Conservation (phyloP, 2,888 invertebrate species). For the Aplocera efformata region DNA sequence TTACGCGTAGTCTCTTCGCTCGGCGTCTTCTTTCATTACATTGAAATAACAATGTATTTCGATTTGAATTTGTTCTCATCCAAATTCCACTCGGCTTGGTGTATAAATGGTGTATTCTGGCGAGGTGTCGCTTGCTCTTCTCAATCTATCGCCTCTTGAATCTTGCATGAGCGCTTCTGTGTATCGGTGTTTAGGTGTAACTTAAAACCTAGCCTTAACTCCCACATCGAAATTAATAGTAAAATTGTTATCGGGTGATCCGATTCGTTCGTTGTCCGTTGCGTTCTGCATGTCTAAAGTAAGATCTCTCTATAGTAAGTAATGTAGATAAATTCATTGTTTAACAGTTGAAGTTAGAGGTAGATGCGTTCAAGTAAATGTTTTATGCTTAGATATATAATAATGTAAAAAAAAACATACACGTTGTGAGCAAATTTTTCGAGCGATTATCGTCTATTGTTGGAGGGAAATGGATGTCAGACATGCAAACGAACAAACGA, state of each 20-base stretch:
- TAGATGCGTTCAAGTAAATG: conserved; percentile 56
- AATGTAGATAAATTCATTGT: conserved; percentile 54
- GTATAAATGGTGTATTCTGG: conserved; percentile 23
- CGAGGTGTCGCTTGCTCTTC: conserved; percentile 23
- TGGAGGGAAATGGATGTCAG: conserved; percentile 22
- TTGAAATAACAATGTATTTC: conserved; percentile 78
- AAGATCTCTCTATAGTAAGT: conserved; percentile 69
- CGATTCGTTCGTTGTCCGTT: conserved; percentile 46
- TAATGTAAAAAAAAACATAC: conserved; percentile 57
- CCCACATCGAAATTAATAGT: conserved; percentile 71
- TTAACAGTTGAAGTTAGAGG: conserved; percentile 55
- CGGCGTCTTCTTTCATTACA: conserved; percentile 63
- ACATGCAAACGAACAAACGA: conserved; percentile 14
- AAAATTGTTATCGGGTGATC: conserved; percentile 44
- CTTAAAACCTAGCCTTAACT: conserved; percentile 74
- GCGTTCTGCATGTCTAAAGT: conserved; percentile 70
- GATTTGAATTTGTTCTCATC: conserved; percentile 71
- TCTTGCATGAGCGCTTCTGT: conserved; percentile 79
- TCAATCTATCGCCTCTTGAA: conserved; percentile 62
- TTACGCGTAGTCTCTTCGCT: conserved; percentile 62
- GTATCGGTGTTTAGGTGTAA: conserved; percentile 65
- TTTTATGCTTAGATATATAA: conserved; percentile 68
- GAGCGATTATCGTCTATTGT: conserved; percentile 57
- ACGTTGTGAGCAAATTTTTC: conserved; percentile 67
- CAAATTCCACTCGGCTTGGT: conserved; percentile 64